Percentiles rank a stretch among this genome's conserved stretches.
Evolutionary conservation across 2,797 vertebrate species (phyloP).

Genomic region (Lutjanus campechanus): DNA sequence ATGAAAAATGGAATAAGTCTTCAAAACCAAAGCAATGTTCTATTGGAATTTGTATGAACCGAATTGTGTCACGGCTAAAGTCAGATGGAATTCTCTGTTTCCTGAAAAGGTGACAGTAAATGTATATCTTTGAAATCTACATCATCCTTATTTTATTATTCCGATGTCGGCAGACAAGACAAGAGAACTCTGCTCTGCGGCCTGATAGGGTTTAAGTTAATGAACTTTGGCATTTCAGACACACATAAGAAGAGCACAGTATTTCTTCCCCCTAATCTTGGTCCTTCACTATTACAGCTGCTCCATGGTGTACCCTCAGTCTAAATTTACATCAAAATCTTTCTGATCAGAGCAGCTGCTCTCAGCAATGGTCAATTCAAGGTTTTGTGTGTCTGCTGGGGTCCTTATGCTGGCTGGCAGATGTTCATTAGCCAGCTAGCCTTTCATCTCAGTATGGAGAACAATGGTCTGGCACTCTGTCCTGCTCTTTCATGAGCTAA

Average conservation of each 20-base stretch:
- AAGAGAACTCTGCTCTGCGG: slow-evolving; percentile 30
- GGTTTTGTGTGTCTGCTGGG: slow-evolving; percentile 81
- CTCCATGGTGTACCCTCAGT: slow-evolving; percentile 73
- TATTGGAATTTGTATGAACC: slow-evolving; percentile 7
- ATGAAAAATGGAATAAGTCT: slow-evolving; percentile 12
- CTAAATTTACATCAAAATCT: slow-evolving; percentile 85
- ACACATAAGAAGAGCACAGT: slow-evolving; percentile 55
- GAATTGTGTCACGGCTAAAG: slow-evolving; percentile 21
- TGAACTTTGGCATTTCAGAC: slow-evolving; percentile 73
- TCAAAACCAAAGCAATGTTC: slow-evolving; percentile 8
- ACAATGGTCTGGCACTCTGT: slow-evolving; percentile 87
- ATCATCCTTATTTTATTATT: slow-evolving; percentile 41
- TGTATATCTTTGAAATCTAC: slow-evolving; percentile 45
- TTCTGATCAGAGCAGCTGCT: slow-evolving; percentile 86
- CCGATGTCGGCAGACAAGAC: not conserved
- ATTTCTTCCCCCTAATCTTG: slow-evolving; percentile 50
- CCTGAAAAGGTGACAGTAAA: slow-evolving; percentile 25
- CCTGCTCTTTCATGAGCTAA: slow-evolving; percentile 84
- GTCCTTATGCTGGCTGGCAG: slow-evolving; percentile 85
- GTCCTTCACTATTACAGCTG: slow-evolving; percentile 65
- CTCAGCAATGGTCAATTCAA: slow-evolving; percentile 84
- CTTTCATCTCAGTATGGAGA: slow-evolving; percentile 88
- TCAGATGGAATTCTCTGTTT: slow-evolving; percentile 39
- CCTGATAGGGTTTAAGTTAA: slow-evolving; percentile 47
- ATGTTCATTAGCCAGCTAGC: slow-evolving; percentile 87